Conservation (phyloP, 2,888 invertebrate species). For the Drosophila yooni region DNA sequence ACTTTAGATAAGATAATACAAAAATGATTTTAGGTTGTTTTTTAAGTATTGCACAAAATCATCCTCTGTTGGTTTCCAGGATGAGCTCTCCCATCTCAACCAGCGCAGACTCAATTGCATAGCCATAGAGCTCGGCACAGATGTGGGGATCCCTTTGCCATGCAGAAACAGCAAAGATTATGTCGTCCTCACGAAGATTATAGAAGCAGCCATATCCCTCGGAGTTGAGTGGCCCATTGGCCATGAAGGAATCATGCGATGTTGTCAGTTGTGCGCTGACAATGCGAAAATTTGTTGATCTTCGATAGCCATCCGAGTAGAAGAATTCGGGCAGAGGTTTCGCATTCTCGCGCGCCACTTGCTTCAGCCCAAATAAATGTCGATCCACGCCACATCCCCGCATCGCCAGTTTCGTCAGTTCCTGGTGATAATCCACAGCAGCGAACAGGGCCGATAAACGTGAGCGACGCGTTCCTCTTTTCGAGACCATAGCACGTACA, state of each 20-base stretch:
- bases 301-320: constrained; percentile 88
- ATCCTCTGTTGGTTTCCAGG: not conserved
- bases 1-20: not conserved
- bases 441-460: constrained; percentile 88
- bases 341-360: constrained; percentile 91
- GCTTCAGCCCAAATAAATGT: constrained; percentile 94
- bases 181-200: constrained; percentile 91
- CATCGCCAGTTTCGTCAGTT: constrained; percentile 87
- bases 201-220: constrained; percentile 98
- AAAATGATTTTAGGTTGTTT: not conserved
- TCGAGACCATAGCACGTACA: constrained; percentile 89
- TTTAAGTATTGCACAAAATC: not conserved
- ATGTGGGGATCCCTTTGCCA: constrained; percentile 88
- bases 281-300: constrained; percentile 91
- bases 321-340: constrained; percentile 91
- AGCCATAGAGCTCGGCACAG: constrained; percentile 82
- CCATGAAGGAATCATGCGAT: constrained; percentile 92
- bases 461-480: constrained; percentile 84
- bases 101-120: constrained; percentile 31
- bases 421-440: constrained; percentile 93
- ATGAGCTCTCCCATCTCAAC: constrained; percentile 38
- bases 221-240: constrained; percentile 93
- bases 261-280: constrained; percentile 96
- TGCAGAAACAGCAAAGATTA: constrained; percentile 91
- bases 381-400: constrained; percentile 94